These are phyloP conservation scores for Perca fluviatilis DNA, from an alignment of 2,113 vertebrate species.

Conservation along the genomic window DNA sequence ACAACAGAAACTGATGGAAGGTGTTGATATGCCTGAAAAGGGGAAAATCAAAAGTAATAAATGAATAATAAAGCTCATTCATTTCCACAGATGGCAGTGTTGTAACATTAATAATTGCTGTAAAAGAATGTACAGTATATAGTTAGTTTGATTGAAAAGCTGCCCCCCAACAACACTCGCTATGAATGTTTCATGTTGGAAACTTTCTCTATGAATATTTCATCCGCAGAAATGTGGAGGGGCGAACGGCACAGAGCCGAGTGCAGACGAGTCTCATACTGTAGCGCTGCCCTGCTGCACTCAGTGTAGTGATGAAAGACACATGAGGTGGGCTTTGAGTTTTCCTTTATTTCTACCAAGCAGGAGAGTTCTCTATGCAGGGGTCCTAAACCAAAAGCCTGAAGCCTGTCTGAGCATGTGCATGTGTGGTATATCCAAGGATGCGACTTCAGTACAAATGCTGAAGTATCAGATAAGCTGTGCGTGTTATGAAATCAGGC, in stretches of 20 bases:
- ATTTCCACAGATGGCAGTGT: slow-evolving; percentile 17
- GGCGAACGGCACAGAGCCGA: slow-evolving; percentile 38
- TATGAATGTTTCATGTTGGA: slow-evolving; percentile 70
- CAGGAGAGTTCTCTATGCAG: not conserved
- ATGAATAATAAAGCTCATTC: slow-evolving; percentile 32
- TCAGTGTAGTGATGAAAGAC: slow-evolving; percentile 32
- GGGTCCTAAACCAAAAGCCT: slow-evolving; percentile 15
- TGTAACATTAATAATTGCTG: slow-evolving; percentile 41
- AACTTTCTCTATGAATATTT: slow-evolving; percentile 73
- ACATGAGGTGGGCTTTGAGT: slow-evolving; percentile 19
- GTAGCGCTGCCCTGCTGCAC: slow-evolving; percentile 15
- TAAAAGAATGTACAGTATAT: slow-evolving; percentile 10
- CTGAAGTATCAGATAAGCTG: not conserved
- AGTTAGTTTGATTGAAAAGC: slow-evolving; percentile 37
- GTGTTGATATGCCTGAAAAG: not conserved
- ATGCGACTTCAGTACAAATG: not conserved
- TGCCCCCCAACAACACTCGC: slow-evolving; percentile 30
- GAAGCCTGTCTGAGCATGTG: not conserved
- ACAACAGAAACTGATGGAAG: slow-evolving; percentile 2
- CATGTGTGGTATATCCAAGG: not conserved
- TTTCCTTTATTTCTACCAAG: slow-evolving; percentile 1
- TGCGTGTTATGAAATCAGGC: not conserved
- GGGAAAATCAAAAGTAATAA: slow-evolving; percentile 39
- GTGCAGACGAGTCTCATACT: slow-evolving; percentile 17
- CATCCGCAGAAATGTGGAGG: slow-evolving; percentile 58